These are phyloP conservation scores for Drosophila truncata DNA, from an alignment of 1,140 invertebrate genomes.

Conservation along the genomic window DNA sequence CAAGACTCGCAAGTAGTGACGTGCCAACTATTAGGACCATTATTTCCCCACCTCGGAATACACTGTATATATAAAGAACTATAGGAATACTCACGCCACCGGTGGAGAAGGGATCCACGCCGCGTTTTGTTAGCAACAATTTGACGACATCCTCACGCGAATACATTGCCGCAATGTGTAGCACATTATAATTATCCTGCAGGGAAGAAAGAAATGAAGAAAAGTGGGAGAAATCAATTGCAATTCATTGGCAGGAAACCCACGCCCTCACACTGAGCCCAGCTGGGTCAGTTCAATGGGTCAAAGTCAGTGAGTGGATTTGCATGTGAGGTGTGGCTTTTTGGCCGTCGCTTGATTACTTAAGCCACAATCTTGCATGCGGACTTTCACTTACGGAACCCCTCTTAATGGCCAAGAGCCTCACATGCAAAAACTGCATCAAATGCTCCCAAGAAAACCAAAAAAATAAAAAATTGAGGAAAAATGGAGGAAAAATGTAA, in stretches of 20 bases:
- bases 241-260: slow-evolving; percentile 63
- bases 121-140: slow-evolving; percentile 94
- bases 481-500: too few species aligned
- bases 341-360: slow-evolving; percentile 63
- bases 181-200: slow-evolving; percentile 97
- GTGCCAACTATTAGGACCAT: slow-evolving; percentile 20
- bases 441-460: slow-evolving; percentile 26
- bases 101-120: slow-evolving; percentile 95
- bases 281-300: slow-evolving; percentile 65
- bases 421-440: slow-evolving; percentile 81
- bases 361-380: slow-evolving; percentile 73
- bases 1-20: slow-evolving; percentile 3
- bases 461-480: slow-evolving; percentile 3
- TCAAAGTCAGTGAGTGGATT: slow-evolving; percentile 75
- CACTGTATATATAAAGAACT: background rate
- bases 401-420: slow-evolving; percentile 67
- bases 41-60: slow-evolving; percentile 1
- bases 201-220: slow-evolving; percentile 32
- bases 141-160: slow-evolving; percentile 98
- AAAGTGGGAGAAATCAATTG: slow-evolving; percentile 67
- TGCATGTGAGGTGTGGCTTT: slow-evolving; percentile 51
- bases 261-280: slow-evolving; percentile 26
- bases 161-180: slow-evolving; percentile 97
- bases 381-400: slow-evolving; percentile 72
- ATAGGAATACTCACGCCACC: slow-evolving; percentile 92